Evolutionary conservation across 2,113 vertebrate species (phyloP).

Genomic region (Vireo altiloquus): DNA sequence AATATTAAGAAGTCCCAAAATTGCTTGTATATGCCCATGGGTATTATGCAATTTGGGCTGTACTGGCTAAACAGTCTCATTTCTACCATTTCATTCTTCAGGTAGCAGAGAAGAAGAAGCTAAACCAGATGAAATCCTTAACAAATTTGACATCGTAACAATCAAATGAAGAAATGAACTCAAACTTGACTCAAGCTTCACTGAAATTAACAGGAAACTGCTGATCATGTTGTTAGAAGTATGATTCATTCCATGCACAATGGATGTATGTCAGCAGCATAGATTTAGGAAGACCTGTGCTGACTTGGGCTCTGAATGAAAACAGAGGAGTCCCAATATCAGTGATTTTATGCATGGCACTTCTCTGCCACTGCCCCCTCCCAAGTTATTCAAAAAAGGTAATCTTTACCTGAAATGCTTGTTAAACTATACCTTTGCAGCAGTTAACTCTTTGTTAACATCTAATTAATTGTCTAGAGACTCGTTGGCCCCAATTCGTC

Average conservation of each 20-base stretch:
- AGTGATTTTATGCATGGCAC: background rate
- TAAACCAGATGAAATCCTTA: background rate
- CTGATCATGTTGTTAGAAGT: background rate
- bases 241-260: background rate
- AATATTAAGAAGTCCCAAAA: background rate
- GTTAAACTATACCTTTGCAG: background rate
- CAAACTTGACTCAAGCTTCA: background rate
- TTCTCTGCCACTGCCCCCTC: accelerated
- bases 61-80: background rate
- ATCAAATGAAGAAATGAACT: background rate
- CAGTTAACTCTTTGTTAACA: background rate
- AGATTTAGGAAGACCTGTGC: background rate
- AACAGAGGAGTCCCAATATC: background rate
- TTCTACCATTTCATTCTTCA: background rate
- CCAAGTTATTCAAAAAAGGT: background rate
- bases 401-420: background rate
- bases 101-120: background rate
- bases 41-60: background rate
- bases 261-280: background rate
- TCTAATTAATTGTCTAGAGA: background rate
- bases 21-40: background rate
- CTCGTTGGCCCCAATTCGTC: background rate
- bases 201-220: background rate
- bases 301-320: background rate
- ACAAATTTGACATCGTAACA: background rate